These are phyloP conservation scores for Periophthalmus magnuspinnatus DNA, from an alignment of 2,797 vertebrate genomes.

Conservation along the genomic window DNA sequence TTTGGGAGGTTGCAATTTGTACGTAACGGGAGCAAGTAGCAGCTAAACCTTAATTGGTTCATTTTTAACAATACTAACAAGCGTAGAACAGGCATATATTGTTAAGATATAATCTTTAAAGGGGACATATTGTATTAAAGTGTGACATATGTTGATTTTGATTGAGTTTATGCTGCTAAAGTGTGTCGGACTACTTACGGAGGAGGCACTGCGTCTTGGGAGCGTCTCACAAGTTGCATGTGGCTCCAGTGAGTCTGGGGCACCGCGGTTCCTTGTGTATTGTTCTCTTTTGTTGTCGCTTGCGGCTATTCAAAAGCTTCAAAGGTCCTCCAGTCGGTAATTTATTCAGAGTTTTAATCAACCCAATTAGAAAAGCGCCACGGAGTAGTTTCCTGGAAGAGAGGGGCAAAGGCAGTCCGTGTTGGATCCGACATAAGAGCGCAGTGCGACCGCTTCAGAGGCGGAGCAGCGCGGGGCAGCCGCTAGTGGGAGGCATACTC, in stretches of 20 bases:
- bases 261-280: constrained; percentile 46
- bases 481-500: constrained; percentile 40
- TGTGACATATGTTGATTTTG: not conserved
- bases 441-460: constrained; percentile 18
- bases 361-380: constrained; percentile 6
- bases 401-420: not conserved
- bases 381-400: not conserved
- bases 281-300: constrained; percentile 57
- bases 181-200: constrained; percentile 42
- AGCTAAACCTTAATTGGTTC: not conserved
- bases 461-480: not conserved
- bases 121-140: not conserved
- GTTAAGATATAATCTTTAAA: not conserved
- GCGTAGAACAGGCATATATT: not conserved
- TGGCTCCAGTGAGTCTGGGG: constrained; percentile 82
- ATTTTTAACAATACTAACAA: not conserved
- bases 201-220: constrained; percentile 73
- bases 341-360: constrained; percentile 22
- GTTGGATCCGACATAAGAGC: not conserved
- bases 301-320: constrained; percentile 12
- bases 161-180: not conserved
- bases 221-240: constrained; percentile 68
- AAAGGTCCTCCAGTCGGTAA: constrained; percentile 24
- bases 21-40: not conserved
- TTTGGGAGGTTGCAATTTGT: not conserved